Base-by-base conservation (phyloP, 1,140 invertebrate species). In the Oncopodura yosiiana region DNA sequence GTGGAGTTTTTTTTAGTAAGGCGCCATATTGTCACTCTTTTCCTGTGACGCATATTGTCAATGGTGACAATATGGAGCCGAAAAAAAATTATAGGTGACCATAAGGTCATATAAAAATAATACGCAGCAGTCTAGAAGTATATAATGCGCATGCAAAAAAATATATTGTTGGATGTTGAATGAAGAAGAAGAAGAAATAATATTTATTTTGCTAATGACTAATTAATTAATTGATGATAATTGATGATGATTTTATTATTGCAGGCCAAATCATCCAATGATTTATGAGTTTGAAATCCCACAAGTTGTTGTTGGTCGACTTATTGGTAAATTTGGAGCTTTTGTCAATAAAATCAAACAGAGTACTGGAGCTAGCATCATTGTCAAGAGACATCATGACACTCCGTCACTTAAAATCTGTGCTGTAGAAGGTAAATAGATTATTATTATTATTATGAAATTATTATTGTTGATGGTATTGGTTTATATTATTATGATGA, bases 271-370 rank as follows among this genome's bases (percentile, higher is more conserved):
- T 44, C 53, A 61, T 45, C 44, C 55, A 19, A 64, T 62, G 62
- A 60, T 72, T 26, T 85, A 83, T 62, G 80, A 93, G 66, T 94
- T 94, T 72, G 74, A 81, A 59, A 81, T 94, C 63, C 84, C 87
- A 9, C 79, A 81, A 63, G 70, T 75, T 37, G 68, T 91, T 39
- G 88, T 92, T 56, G 92, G 92, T 14, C 77, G 82, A 30, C 73
- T 97, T 49, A 94, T 95, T 67, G 92, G 93, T 26, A 80, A 79
- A 63, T 79, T 82, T 62, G 89, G 91, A 19, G 73, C 74, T n/a
- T 84, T 83, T 70, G 81, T 95, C 12, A 81, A 83, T 46, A 77
- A 78, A 62, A 84, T 96, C 39, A 89, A 87, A 67, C 69, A 77
- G 3, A 81, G 81, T 62, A 83, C 86, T 1, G 78, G 81, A 62